Evolutionary conservation across 2,797 vertebrate species (phyloP).

Genomic region (Notoglanidium macrostoma): DNA sequence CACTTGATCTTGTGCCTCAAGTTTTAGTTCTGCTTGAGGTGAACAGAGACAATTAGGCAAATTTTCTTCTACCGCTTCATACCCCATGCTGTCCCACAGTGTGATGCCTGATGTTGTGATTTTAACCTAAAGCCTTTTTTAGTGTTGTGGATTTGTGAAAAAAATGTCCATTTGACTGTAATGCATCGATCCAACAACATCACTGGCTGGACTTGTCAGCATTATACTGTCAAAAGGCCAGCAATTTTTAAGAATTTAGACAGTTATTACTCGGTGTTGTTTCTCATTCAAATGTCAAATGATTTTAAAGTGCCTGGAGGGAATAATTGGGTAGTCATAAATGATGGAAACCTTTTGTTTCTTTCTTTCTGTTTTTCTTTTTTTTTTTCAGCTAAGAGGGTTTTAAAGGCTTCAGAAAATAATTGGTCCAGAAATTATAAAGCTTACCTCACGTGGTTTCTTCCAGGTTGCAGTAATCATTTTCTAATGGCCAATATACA

Average conservation of each 20-base stretch:
- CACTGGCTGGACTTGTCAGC: background rate
- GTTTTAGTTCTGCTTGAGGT: constrained; percentile 21
- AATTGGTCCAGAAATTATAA: background rate
- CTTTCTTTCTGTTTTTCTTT: background rate
- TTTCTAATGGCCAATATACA: background rate
- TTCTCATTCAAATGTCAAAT: constrained; percentile 43
- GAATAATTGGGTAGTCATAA: constrained; percentile 4
- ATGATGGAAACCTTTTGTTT: constrained; percentile 31
- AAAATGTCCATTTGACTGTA: constrained; percentile 28
- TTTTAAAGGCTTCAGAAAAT: background rate
- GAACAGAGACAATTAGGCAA: constrained; percentile 30
- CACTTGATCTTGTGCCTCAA: constrained; percentile 30
- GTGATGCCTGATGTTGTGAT: constrained; percentile 24
- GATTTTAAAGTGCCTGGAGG: constrained; percentile 27
- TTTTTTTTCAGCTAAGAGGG: constrained; percentile 5
- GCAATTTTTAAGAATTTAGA: background rate
- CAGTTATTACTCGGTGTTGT: constrained; percentile 17
- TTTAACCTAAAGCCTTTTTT: constrained; percentile 23
- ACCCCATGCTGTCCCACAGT: background rate
- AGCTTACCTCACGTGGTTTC: background rate
- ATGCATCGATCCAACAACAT: constrained; percentile 7
- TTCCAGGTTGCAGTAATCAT: background rate
- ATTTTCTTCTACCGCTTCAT: constrained; percentile 8
- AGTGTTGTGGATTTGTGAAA: background rate
- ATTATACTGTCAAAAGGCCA: constrained; percentile 27